Evolutionary conservation across 2,113 vertebrate genomes (phyloP), one percentile per base, ranked within the genome.

Genomic region (Nesoenas mayeri): DNA sequence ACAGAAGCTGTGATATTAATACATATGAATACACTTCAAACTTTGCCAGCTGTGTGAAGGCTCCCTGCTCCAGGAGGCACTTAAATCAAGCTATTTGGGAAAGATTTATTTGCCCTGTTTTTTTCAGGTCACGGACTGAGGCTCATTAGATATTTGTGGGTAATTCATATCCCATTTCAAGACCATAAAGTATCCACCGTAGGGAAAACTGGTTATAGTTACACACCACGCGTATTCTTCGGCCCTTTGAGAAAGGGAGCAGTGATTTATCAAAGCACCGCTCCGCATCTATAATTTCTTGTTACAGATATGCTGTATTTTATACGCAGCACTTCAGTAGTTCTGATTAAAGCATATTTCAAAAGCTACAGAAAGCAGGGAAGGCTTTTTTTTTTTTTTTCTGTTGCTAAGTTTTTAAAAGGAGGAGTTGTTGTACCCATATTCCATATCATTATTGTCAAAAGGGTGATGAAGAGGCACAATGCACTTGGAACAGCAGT

Each of bases 91-190:
- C 22, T 81, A 22, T 44, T 19, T 28, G 86, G 91, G 50, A 65
- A 86, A 65, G 84, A 87, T 80, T 84, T 86, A 88, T 88, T 84
- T 77, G 69, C 73, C 88, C 80, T 48, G 57, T 6, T 60, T 79
- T n/a, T 58, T 42, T 3, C 91, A 38, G 79, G 14, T 84, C 42
- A 56, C 2, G 11, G 58, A 12, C 69, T 74, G 57, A 71, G 62
- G 25, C 53, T 71, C 32, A 11, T 54, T 74, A 40, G 58, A 25
- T 61, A 18, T 48, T 42, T 69, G 29, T 58, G 26, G 78, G 60
- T 77, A 74, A 80, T 73, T 91, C 22, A 8, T 10, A n/a, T 29
- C 9, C 54, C 54, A 31, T 61, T 51, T 14, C 84, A 57, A 5
- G 36, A 11, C 56, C 57, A 40, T 51, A 56, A 69, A 89, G 3